Evolutionary conservation across 2,113 vertebrate species (phyloP).

Genomic region (Bambusicola thoracicus): DNA sequence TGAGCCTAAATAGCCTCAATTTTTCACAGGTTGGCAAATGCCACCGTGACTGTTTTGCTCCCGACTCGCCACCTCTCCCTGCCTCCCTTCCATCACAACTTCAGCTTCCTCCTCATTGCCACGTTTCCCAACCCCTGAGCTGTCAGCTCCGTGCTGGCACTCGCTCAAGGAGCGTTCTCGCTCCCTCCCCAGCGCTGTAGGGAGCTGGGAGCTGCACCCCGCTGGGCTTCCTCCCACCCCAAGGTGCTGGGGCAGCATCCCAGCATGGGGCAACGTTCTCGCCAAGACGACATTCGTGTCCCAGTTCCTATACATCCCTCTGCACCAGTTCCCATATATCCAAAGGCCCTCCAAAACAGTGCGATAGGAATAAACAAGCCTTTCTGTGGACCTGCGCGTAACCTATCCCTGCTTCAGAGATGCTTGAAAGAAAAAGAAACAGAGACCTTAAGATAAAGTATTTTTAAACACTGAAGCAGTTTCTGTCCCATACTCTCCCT

Average conservation of each 20-base stretch:
- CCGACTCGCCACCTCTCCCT: background rate
- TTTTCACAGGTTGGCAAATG: background rate
- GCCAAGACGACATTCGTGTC: background rate
- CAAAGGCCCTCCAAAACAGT: background rate
- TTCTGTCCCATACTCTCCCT: background rate
- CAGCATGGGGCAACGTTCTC: background rate
- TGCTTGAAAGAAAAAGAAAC: background rate
- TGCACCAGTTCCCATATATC: background rate
- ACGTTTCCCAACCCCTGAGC: background rate
- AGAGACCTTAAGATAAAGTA: background rate
- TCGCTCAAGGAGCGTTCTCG: background rate
- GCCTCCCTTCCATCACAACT: background rate
- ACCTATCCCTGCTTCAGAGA: background rate
- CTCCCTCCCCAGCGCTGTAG: background rate
- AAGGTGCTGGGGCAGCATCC: background rate
- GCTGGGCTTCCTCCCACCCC: background rate
- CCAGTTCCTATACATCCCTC: background rate
- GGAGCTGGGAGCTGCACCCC: background rate
- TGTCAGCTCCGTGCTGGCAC: conserved; percentile 17
- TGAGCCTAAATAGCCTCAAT: background rate
- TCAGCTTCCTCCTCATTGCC: background rate
- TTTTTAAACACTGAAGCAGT: background rate
- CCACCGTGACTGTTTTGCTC: background rate
- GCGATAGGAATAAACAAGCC: background rate
- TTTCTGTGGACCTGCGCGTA: background rate